phyloP scores from a whole-genome alignment of 2,888 invertebrate genomes.

The Oeneis ivallda region DNA sequence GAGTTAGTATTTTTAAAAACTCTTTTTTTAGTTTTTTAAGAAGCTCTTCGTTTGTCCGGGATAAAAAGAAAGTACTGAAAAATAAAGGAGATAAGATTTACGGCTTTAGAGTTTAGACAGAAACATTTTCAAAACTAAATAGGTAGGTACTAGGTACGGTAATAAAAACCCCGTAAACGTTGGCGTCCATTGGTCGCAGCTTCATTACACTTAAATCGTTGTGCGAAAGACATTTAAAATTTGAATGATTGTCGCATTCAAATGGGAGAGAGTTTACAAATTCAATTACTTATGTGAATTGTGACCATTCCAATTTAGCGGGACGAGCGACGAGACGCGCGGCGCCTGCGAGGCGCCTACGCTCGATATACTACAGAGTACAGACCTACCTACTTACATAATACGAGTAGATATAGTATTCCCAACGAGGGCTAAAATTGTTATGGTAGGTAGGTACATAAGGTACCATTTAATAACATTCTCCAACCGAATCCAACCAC shows the following conservation, averaged over 20 bases:
- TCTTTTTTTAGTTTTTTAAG: too few relatives aligned
- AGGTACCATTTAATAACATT: too few relatives aligned
- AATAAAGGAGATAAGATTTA: not conserved
- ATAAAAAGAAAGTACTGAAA: not conserved
- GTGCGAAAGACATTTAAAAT: constrained; percentile 28
- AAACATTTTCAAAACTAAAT: constrained; percentile 12
- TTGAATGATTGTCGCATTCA: constrained; percentile 38
- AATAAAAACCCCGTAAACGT: constrained; percentile 16
- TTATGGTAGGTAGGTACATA: too few relatives aligned
- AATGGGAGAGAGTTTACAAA: constrained; percentile 40
- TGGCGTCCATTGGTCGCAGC: not conserved
- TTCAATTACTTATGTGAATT: constrained; percentile 36
- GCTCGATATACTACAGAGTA: constrained; percentile 2
- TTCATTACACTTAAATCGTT: constrained; percentile 24
- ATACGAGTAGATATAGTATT: too few relatives aligned
- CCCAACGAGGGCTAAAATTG: too few relatives aligned
- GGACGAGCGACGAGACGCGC: constrained; percentile 29
- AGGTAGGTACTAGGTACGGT: not conserved
- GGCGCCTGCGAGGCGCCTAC: constrained; percentile 36
- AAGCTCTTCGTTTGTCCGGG: too few relatives aligned
- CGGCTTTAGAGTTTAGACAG: not conserved
- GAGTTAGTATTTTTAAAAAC: too few relatives aligned
- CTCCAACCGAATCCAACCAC: too few relatives aligned
- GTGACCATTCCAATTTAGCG: constrained; percentile 32
- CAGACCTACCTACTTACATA: not conserved